Conservation (phyloP, 1,140 invertebrate species). For the Drosophila aff. region DNA sequence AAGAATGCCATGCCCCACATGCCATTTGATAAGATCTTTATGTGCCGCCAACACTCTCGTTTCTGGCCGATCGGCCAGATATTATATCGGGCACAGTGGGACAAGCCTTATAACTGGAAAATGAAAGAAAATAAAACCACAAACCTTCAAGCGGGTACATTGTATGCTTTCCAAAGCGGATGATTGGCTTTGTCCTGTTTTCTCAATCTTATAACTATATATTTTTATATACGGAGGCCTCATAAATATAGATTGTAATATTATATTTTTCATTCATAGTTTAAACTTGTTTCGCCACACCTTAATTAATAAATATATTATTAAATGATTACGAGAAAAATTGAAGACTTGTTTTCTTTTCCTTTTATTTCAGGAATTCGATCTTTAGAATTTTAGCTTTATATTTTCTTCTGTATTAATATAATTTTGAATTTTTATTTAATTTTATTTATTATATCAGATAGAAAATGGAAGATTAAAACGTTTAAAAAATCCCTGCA, state of each 20-base stretch:
- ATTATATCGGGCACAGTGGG: constrained; percentile 19
- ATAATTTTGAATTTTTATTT: no score
- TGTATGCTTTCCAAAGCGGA: background rate
- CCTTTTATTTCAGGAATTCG: background rate
- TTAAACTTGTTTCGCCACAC: background rate
- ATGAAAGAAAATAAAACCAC: background rate
- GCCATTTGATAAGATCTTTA: constrained; percentile 31
- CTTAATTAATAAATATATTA: background rate
- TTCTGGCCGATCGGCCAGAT: constrained; percentile 24
- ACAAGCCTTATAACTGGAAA: background rate
- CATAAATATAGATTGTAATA: background rate
- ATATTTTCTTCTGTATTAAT: no score
- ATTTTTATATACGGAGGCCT: background rate
- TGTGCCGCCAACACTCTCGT: constrained; percentile 11
- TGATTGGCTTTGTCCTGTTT: background rate
- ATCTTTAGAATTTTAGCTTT: no score
- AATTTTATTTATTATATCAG: no score
- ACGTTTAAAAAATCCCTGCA: no score
- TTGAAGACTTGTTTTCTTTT: background rate
- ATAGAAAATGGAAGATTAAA: no score
- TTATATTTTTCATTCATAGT: background rate
- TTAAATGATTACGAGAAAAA: no score
- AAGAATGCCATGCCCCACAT: constrained; percentile 39
- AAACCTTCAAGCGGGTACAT: background rate
- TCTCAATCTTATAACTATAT: background rate